Percentiles rank a stretch among this genome's conserved stretches.
These are phyloP conservation scores for Noctua pronuba DNA, from an alignment of 2,888 invertebrate genomes.

Conservation along the genomic window DNA sequence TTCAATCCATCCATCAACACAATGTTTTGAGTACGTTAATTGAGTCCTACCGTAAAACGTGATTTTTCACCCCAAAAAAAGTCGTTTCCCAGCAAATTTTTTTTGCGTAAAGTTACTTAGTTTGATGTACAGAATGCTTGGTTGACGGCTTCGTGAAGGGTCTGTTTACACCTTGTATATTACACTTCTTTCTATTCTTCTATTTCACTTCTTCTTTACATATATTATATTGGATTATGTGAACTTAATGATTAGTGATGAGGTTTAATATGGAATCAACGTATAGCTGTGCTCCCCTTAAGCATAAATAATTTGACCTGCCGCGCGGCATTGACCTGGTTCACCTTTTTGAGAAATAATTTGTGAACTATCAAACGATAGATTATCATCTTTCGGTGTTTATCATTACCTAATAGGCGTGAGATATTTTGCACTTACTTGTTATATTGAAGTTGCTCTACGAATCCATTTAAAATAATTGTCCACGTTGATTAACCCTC, in stretches of 20 bases:
- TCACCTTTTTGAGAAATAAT: conserved; percentile 18
- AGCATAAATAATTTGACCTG: neutral
- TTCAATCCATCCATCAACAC: no score
- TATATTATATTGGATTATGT: no score
- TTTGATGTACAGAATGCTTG: no score
- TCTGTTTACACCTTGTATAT: no score
- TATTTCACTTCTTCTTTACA: no score
- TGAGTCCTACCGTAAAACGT: no score
- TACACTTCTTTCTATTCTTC: no score
- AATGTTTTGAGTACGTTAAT: no score
- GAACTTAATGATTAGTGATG: neutral
- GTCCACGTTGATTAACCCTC: neutral
- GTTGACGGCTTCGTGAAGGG: no score
- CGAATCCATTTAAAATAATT: neutral
- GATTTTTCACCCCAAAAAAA: no score
- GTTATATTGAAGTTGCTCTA: neutral
- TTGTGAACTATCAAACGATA: neutral
- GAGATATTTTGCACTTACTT: neutral
- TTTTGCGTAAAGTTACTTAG: no score
- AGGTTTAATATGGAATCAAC: neutral
- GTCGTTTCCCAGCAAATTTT: no score
- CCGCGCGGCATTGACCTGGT: conserved; percentile 19
- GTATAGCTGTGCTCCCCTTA: neutral
- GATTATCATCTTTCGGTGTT: neutral
- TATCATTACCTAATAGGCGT: neutral